phyloP scores from a whole-genome alignment of 1,140 invertebrate species.

The Heliconius himera region DNA sequence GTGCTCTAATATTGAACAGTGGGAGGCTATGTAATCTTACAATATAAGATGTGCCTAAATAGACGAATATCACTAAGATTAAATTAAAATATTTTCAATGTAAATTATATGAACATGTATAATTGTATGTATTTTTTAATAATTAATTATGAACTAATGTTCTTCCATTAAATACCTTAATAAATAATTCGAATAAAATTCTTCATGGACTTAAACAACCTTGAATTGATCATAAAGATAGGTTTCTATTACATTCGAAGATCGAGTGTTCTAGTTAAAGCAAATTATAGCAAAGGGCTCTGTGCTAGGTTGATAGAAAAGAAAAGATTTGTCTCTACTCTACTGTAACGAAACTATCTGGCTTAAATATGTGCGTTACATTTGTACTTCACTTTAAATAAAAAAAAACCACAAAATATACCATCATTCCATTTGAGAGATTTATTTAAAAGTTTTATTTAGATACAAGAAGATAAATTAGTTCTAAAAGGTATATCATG shows the following conservation, averaged over 20 bases:
- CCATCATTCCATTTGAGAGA: neutral
- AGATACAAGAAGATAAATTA: slow-evolving; percentile 12
- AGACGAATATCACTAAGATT: neutral
- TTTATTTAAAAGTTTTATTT: neutral
- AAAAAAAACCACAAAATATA: neutral
- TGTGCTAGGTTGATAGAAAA: neutral
- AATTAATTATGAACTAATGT: neutral
- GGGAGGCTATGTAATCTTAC: neutral
- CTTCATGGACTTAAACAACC: neutral
- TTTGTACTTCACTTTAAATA: neutral
- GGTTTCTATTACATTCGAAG: neutral
- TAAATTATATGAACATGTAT: neutral
- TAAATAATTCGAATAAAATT: neutral
- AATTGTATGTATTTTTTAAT: no score
- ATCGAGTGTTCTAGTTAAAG: neutral
- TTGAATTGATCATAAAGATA: neutral
- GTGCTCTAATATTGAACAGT: slow-evolving; percentile 4
- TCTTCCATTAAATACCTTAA: neutral
- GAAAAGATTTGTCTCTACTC: neutral
- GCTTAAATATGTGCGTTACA: neutral
- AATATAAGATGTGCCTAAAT: neutral
- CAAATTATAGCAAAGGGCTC: neutral
- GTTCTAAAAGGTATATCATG: neutral
- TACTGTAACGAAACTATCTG: neutral
- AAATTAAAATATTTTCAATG: neutral